Conservation (phyloP, 2,797 vertebrate species). For the Microctenopoma lineatum region DNA sequence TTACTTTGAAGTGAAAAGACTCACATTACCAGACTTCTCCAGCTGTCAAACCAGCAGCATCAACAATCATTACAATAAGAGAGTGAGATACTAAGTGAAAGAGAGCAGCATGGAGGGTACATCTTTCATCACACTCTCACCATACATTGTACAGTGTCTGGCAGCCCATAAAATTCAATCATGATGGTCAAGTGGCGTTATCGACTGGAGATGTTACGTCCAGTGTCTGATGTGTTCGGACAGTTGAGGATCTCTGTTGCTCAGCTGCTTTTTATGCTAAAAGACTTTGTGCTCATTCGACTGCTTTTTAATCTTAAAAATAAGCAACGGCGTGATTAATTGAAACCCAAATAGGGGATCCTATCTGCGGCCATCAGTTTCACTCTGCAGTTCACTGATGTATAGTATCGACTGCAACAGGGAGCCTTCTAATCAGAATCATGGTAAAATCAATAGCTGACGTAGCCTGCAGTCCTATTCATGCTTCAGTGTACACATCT, state of each 20-base stretch:
- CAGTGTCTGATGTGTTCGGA: constrained; percentile 41
- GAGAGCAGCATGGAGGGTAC: constrained; percentile 33
- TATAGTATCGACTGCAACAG: constrained; percentile 75
- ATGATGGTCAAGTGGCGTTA: constrained; percentile 55
- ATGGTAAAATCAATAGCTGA: constrained; percentile 80
- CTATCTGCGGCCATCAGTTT: constrained; percentile 73
- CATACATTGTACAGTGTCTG: constrained; percentile 39
- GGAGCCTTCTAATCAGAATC: constrained; percentile 81
- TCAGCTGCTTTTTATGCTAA: constrained; percentile 42
- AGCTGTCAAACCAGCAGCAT: constrained; percentile 64
- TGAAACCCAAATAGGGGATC: constrained; percentile 72
- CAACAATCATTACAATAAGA: constrained; percentile 60
- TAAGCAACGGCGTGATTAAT: constrained; percentile 71
- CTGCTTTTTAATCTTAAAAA: constrained; percentile 65
- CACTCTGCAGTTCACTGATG: constrained; percentile 74
- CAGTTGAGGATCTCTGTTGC: constrained; percentile 32
- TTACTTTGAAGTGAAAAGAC: too few relatives aligned
- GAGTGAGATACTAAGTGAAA: constrained; percentile 42
- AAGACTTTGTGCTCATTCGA: constrained; percentile 56
- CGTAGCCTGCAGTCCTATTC: constrained; percentile 71
- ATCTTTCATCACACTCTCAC: constrained; percentile 48
- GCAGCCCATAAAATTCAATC: constrained; percentile 63
- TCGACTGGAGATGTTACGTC: constrained; percentile 54
- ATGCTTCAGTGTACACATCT: constrained; percentile 77
- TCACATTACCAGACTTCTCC: neutral